phyloP scores from a whole-genome alignment of 2,113 vertebrate species.

The Apteryx owenii region DNA sequence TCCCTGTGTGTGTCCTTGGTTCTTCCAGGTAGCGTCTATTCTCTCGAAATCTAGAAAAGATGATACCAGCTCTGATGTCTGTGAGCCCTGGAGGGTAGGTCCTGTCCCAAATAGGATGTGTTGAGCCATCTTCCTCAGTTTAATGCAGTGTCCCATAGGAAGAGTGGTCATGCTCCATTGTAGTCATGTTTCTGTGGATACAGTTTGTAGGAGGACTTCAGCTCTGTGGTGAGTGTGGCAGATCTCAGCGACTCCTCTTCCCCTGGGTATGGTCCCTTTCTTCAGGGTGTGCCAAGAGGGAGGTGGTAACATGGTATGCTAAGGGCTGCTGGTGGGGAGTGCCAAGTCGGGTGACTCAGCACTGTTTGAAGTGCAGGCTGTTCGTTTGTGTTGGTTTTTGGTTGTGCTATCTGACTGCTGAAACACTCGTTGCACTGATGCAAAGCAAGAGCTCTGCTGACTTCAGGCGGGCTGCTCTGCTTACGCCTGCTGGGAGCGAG shows the following conservation, averaged over 20 bases:
- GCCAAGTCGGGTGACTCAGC: background rate
- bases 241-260: too few species aligned
- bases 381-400: background rate
- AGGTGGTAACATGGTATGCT: background rate
- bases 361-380: too few species aligned
- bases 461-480: too few species aligned
- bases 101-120: background rate
- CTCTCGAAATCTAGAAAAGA: background rate
- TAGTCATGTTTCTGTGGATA: background rate
- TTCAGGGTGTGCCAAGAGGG: background rate
- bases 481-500: too few species aligned
- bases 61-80: background rate
- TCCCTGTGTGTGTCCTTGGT: background rate
- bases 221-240: background rate
- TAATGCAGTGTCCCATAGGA: too few species aligned
- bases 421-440: background rate
- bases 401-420: background rate
- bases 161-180: too few species aligned
- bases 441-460: background rate
- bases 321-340: background rate
- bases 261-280: background rate
- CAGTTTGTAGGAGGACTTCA: too few species aligned
- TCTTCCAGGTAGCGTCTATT: background rate
- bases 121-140: too few species aligned
- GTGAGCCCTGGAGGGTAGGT: too few species aligned